Evolutionary conservation across 2,113 vertebrate species (phyloP).

Genomic region (Saguinus midas): DNA sequence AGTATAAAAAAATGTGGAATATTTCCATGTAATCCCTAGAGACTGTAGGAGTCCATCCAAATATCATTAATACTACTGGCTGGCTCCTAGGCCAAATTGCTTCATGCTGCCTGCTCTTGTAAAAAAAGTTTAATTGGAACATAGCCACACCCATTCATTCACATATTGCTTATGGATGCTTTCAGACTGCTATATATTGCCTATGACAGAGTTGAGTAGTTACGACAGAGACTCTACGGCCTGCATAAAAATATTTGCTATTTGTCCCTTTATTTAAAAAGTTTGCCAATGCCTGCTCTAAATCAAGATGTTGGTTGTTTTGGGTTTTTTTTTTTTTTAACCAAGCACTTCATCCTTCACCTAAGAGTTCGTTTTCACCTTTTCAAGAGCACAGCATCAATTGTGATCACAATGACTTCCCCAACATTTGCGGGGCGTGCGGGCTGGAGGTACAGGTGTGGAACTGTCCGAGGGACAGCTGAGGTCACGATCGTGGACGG

Average conservation of each 20-base stretch:
- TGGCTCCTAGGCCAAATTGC: background rate
- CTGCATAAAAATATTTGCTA: background rate
- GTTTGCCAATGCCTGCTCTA: background rate
- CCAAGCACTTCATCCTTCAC: background rate
- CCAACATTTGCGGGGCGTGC: background rate
- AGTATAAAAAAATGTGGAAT: background rate
- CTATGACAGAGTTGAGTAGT: background rate
- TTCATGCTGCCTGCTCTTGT: background rate
- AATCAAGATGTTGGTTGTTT: background rate
- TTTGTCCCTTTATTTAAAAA: background rate
- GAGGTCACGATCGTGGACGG: background rate
- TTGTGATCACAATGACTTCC: no score
- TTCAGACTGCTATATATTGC: background rate
- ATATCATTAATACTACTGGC: background rate
- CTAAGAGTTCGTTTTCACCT: background rate
- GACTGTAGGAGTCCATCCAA: background rate
- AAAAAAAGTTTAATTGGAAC: background rate
- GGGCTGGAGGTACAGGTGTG: background rate
- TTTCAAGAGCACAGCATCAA: no score
- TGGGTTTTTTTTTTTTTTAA: background rate
- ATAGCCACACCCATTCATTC: background rate
- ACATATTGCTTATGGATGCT: background rate
- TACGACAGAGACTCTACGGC: background rate
- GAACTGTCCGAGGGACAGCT: background rate
- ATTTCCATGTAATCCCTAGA: background rate